These are phyloP conservation scores for Cepphus grylle DNA, from an alignment of 2,113 vertebrate genomes.

Conservation along the genomic window DNA sequence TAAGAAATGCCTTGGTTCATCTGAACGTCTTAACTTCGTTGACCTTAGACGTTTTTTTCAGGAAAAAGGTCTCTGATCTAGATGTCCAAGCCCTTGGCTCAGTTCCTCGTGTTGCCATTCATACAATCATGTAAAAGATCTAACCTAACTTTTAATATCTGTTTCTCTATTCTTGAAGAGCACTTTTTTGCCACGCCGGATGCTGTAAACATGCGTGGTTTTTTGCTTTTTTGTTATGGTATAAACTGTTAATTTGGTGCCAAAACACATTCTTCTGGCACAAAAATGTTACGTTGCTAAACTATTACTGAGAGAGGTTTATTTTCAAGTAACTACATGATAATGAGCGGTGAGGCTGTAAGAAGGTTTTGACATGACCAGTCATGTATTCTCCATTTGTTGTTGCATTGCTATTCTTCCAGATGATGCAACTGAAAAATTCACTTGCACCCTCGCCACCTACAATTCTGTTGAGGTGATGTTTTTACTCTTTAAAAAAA, in stretches of 20 bases:
- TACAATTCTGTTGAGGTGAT: background rate
- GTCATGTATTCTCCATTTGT: background rate
- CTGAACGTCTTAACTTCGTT: background rate
- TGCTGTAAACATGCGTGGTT: background rate
- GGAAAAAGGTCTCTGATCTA: background rate
- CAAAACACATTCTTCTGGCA: background rate
- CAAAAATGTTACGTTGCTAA: rapidly evolving
- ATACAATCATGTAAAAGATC: background rate
- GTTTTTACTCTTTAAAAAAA: background rate
- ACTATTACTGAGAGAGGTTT: background rate
- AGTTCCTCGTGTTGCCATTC: background rate
- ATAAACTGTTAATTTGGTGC: background rate
- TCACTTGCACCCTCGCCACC: background rate
- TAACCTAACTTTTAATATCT: background rate
- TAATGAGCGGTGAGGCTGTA: background rate
- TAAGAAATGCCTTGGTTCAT: background rate
- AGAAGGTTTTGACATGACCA: background rate
- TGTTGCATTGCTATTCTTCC: background rate
- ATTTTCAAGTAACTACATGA: background rate
- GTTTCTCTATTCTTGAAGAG: rapidly evolving
- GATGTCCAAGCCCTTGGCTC: background rate
- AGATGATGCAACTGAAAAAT: background rate
- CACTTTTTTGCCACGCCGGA: rapidly evolving
- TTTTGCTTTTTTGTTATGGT: background rate
- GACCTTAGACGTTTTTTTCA: background rate